Percentiles rank a stretch among this genome's conserved stretches.
Conservation (phyloP, 2,113 vertebrate genomes). For the Paralichthys olivaceus region DNA sequence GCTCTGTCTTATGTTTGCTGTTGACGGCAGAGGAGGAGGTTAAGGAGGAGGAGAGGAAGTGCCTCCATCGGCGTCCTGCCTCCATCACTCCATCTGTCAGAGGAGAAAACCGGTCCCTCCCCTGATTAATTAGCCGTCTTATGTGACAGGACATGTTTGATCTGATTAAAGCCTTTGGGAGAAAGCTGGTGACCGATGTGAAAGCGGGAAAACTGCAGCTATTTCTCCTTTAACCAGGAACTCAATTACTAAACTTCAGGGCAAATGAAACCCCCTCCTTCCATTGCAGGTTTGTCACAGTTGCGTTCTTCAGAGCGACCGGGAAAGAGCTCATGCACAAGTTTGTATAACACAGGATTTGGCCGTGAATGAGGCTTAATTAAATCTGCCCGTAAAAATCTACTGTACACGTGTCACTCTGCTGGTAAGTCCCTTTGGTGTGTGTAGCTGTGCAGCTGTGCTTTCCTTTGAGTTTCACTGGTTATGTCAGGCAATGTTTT, state of each 20-base stretch:
- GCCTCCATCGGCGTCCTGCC: constrained; percentile 49
- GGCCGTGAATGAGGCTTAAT: constrained; percentile 67
- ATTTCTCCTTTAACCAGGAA: constrained; percentile 62
- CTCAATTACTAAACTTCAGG: constrained; percentile 55
- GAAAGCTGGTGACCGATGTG: constrained; percentile 27
- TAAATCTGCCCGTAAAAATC: constrained; percentile 70
- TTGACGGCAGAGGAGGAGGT: constrained; percentile 58
- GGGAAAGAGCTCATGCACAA: constrained; percentile 20
- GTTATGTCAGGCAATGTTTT: constrained; percentile 61
- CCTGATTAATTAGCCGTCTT: constrained; percentile 78
- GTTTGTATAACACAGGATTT: constrained; percentile 64
- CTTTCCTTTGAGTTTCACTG: constrained; percentile 55
- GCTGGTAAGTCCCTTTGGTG: constrained; percentile 56
- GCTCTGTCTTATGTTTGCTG: constrained; percentile 44
- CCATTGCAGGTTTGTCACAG: constrained; percentile 42
- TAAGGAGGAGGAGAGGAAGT: constrained; percentile 65
- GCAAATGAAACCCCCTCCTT: constrained; percentile 40
- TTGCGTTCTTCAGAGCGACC: constrained; percentile 11
- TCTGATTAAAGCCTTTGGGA: constrained; percentile 76
- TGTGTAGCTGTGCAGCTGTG: constrained; percentile 45
- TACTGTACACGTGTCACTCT: constrained; percentile 68
- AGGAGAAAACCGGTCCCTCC: constrained; percentile 59
- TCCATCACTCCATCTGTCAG: constrained; percentile 64
- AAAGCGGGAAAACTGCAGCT: constrained; percentile 37
- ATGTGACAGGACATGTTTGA: constrained; percentile 78